A percentile compares a stretch with the other conserved stretches of the same genome.
These are phyloP conservation scores for Heterotis niloticus DNA, from an alignment of 2,113 vertebrate species.

Conservation along the genomic window DNA sequence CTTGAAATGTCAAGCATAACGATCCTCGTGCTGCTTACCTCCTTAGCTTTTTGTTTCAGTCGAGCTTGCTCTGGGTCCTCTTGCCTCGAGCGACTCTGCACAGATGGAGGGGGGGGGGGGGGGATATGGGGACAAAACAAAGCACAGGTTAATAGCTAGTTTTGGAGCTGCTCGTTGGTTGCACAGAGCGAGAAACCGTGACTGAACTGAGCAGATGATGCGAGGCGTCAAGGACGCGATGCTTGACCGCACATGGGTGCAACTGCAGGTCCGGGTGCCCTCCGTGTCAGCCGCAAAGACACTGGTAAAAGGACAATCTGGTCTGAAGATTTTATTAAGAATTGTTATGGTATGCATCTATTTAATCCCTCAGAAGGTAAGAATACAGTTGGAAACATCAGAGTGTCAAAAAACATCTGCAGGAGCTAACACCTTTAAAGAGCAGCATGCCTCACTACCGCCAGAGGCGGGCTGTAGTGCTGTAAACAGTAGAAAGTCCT, in stretches of 20 bases:
- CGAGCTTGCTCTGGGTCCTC: slow-evolving; percentile 80
- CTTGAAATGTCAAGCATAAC: slow-evolving; percentile 94
- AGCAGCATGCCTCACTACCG: too few species aligned
- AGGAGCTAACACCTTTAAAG: too few species aligned
- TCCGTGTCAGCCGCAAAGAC: slow-evolving; percentile 72
- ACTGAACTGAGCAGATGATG: slow-evolving; percentile 69
- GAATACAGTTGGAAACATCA: background rate
- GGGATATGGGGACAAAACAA: slow-evolving; percentile 16
- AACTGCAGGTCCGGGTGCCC: slow-evolving; percentile 65
- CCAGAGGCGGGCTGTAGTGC: too few species aligned
- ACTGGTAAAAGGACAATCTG: slow-evolving; percentile 61
- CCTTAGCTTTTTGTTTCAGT: slow-evolving; percentile 80
- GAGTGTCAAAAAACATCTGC: too few species aligned
- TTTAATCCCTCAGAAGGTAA: too few species aligned
- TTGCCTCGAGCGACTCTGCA: slow-evolving; percentile 75
- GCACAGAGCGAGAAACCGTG: slow-evolving; percentile 74
- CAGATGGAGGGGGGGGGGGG: slow-evolving; percentile 35
- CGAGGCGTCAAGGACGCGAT: slow-evolving; percentile 74
- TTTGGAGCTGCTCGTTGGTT: slow-evolving; percentile 77
- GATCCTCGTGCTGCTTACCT: slow-evolving; percentile 83
- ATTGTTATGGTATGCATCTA: slow-evolving; percentile 35
- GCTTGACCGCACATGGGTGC: slow-evolving; percentile 68
- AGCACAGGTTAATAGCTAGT: slow-evolving; percentile 87
- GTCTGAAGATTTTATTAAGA: slow-evolving; percentile 71
- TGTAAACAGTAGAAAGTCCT: too few species aligned